Percentiles rank a stretch among this genome's conserved stretches.
phyloP scores from a whole-genome alignment of 1,140 invertebrate species.

The Drosophila quadrilineata region DNA sequence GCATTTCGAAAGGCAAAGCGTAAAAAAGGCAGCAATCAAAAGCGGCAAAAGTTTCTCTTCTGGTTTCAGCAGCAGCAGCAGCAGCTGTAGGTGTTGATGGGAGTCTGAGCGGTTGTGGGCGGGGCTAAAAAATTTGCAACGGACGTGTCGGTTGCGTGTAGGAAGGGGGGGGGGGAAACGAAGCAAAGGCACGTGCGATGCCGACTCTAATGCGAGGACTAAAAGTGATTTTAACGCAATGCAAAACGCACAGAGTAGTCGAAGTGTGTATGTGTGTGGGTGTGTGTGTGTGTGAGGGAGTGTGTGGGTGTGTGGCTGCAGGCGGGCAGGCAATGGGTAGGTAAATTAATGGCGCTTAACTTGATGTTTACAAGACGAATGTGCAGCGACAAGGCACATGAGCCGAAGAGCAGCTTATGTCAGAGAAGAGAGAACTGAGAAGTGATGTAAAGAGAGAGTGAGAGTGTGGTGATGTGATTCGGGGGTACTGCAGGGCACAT shows the following conservation, averaged over 20 bases:
- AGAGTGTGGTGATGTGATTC: too few species aligned
- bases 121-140: constrained; percentile 53
- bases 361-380: constrained; percentile 79
- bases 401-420: constrained; percentile 7
- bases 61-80: neutral
- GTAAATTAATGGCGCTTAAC: constrained; percentile 78
- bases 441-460: neutral
- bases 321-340: constrained; percentile 15
- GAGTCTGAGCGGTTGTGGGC: neutral
- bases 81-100: too few species aligned
- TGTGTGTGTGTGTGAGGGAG: neutral
- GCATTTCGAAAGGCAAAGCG: constrained; percentile 50
- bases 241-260: constrained; percentile 14
- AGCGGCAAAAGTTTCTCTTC: constrained; percentile 47
- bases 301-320: neutral
- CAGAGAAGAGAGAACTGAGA: constrained; percentile 1
- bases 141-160: constrained; percentile 44
- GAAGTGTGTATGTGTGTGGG: neutral
- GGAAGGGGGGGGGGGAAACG: too few species aligned
- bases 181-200: constrained; percentile 5
- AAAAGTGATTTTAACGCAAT: constrained; percentile 45
- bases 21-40: constrained; percentile 61
- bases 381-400: constrained; percentile 26
- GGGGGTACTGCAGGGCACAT: neutral
- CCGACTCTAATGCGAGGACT: constrained; percentile 16